Evolutionary conservation across 2,888 invertebrate genomes (phyloP), one percentile per base, ranked within the genome.

Genomic region (Pecten maximus): DNA sequence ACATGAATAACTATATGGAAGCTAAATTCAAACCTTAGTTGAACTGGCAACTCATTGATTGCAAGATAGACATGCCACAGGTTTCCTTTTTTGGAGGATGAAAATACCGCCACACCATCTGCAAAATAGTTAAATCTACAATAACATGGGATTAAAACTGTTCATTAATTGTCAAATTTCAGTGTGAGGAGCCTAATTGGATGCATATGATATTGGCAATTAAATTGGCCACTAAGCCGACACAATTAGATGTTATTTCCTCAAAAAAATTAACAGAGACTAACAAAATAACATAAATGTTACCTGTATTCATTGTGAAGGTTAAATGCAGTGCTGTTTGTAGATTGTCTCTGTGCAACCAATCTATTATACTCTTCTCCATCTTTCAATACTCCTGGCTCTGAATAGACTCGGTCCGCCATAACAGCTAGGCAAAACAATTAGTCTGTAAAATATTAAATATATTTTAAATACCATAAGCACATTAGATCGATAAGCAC

Each of bases 91-190:
- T 90, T 88, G 10, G 90, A 90, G 16, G 90, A 90, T 3, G 90
- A 90, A 86, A 90, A 90, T 54, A 88, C 40, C 8, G 88, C 16
- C 44, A 90, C 90, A 88, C 90, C 90, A 90, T 88, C 90, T 90
- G 88, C 50, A 90, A 23, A 35, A 35, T 0, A 74, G 35, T 40
- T 88, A 35, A 35, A 74, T 4, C 19, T 28, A 35, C 15, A 35
- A 4, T 6, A 60, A 60, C 6, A 44, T 60, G 28, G n/a, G 28
- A 60, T 60, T 8, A n/a, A n/a, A 2, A 15, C 10, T 60, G 15
- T 16, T n/a, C n/a, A 60, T 60, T 4, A 15, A 54, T 54, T 19
- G 3, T 54, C 12, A 44, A 44, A n/a, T n/a, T n/a, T n/a, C n/a
- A n/a, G n/a, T n/a, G n/a, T n/a, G n/a, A n/a, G n/a, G n/a, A n/a